Base-by-base conservation (phyloP, 2,888 invertebrate species). In the Coelinius sp. region DNA sequence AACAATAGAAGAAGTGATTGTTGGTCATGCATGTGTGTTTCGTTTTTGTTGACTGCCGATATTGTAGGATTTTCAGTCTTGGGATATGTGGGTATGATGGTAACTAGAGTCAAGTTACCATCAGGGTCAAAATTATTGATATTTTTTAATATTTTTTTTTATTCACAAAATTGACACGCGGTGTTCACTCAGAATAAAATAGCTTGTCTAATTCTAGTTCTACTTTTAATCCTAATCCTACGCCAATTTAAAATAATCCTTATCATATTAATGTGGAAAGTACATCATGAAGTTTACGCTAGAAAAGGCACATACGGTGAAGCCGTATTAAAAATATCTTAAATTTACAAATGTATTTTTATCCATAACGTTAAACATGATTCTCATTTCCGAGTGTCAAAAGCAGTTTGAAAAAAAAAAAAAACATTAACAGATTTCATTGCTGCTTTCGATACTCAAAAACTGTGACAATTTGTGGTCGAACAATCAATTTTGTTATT, bases 121-220 rank as follows among this genome's bases (percentile, higher is more conserved):
- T 41, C 1, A 41, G 4, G 1, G 41, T 12, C n/a, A n/a, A 10
- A 41, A n/a, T 41, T 41, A 38, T 38, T 10, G 38, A 38, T 41
- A n/a, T 41, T 35, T 35, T 35, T 35, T 6, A 35, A 70, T n/a
- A 24, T n/a, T 24, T 10, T 66, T 66, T 73, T 71, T 71, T 44
- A 52, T 63, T 75, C 68, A 44, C 25, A 71, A 67, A 20, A 49
- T 46, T 53, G 71, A 75, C 74, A 77, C 74, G 69, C 62, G 70
- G 59, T 74, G 70, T 70, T 76, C 75, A 78, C 77, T 69, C 79
- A 74, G 78, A 81, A 81, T 84, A 82, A 80, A 81, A 82, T 83
- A 84, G 79, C 80, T 80, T 79, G 79, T 79, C 78, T 77, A 78
- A 80, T 63, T 80, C 80, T 80, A 81, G 74, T 80, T 81, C 81